Evolutionary conservation across 2,797 vertebrate species (phyloP), one percentile per base, ranked within the genome.

Genomic region (Coracias cyanogaster): DNA sequence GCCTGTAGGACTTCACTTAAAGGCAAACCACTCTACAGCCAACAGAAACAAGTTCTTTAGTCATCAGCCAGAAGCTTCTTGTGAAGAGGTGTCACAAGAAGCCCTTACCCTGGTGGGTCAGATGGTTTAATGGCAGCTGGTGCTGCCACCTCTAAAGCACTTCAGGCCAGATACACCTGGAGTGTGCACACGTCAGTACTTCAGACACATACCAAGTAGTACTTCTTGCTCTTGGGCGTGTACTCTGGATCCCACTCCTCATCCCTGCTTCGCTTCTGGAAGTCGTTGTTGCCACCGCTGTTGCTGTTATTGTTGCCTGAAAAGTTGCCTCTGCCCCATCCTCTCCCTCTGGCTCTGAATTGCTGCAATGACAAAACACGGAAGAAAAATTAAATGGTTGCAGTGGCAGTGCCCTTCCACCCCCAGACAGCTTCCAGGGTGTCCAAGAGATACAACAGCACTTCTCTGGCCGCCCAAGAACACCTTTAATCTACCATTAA

Each of bases 201-300:
- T 35, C 70, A 86, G 67, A 78, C 65, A 97, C 98, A 12, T 99
- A 99, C 99, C 98, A 99, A 96, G 97, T 99, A 99, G 98, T 99
- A 99, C 93, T 99, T 99, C 98, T 99, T 99, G 99, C 98, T 99
- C 97, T 99, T 99, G 25, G 99, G 98, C 2, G 98, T 99, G 94
- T 98, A 99, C 87, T 99, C 99, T 3, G 99, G 99, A 91, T 99
- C 99, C 99, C 99, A 99, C 78, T 99, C 99, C 93, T 99, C 98
- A 84, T 98, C 99, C 65, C 98, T 98, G 95, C 58, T 97, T 35
- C 98, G 96, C 61, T 98, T 98, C 91, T 97, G 96, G 97, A 98
- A 99, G 73, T 99, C 99, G 4, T 98, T 97, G 95, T 97, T 98
- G 90, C 98, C 97, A 41, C 97, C 97, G 24, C 97, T 98, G 96